Evolutionary conservation across 2,113 vertebrate genomes (phyloP).

Genomic region (Hyla sarda): DNA sequence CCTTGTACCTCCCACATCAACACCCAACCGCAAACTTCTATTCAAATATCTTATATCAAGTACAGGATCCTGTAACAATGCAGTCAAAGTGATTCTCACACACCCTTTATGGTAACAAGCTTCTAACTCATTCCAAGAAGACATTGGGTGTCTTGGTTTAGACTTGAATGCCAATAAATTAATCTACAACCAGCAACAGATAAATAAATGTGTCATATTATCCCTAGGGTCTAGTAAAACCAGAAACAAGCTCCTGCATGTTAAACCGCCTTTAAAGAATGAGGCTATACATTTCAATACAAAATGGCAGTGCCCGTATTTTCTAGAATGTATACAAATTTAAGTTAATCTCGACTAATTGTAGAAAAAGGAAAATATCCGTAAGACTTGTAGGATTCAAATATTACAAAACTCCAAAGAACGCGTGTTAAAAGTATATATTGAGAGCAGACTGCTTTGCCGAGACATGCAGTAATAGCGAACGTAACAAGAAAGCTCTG

Average conservation of each 20-base stretch:
- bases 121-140: slow-evolving; percentile 28
- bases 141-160: slow-evolving; percentile 40
- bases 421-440: background rate
- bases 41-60: background rate
- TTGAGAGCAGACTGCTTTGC: background rate
- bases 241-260: slow-evolving; percentile 44
- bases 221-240: slow-evolving; percentile 42
- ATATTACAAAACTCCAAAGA: background rate
- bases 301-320: slow-evolving; percentile 39
- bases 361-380: slow-evolving; percentile 1
- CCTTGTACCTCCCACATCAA: slow-evolving; percentile 15
- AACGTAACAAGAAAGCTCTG: background rate
- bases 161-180: slow-evolving; percentile 52
- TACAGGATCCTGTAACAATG: slow-evolving; percentile 21
- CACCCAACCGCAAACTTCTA: slow-evolving; percentile 20
- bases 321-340: slow-evolving; percentile 8
- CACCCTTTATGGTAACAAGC: slow-evolving; percentile 49
- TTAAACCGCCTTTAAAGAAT: slow-evolving; percentile 2
- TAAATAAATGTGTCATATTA: slow-evolving; percentile 57
- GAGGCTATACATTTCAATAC: background rate
- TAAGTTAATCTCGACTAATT: slow-evolving; percentile 26
- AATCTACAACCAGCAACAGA: slow-evolving; percentile 36
- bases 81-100: slow-evolving; percentile 35
- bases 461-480: background rate
- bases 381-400: background rate